Base-by-base conservation (phyloP, 1,140 invertebrate genomes). In the Gonioctena quinquepunctata region DNA sequence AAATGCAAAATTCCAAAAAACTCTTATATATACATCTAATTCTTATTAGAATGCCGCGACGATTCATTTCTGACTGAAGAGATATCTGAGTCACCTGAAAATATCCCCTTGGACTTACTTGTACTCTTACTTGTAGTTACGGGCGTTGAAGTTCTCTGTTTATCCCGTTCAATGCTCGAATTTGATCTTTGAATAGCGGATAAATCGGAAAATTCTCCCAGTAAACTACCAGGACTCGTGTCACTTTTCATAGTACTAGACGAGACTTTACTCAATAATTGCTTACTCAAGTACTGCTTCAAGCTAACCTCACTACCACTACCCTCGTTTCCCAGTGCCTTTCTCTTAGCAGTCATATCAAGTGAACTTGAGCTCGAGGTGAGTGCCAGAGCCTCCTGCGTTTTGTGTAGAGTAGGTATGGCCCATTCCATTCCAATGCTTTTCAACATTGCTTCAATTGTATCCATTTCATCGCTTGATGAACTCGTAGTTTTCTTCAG, bases 381-480 rank as follows among this genome's bases (percentile, higher is more conserved):
- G 6, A 89, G 83, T 11, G 88, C 89, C 66, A 88, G 84, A 1
- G 88, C 85, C 75, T 90, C 87, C 23, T 88, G 86, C 6, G 89
- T 91, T 81, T 90, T 91, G 68, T 88, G 89, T 26, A 91, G 80
- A 1, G 88, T 90, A 1, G 88, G 85, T 1, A 89, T 86, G 3
- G 89, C 89, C 90, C 90, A 91, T 2, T 85, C 86, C 79, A 89
- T 86, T 8, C 87, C 89, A 21, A 89, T 83, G 74, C 85, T 88
- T 76, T 85, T 86, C 28, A 89, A 85, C 50, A 86, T 88, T 5
- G 63, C 77, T 73, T 86, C 86, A 71, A 84, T 84, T 65, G 86
- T 85, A 77, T 90, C 88, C 59, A 89, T 82, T 66, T 88, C 86
- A 50, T 78, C 80, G 26, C 80, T 75, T 64, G 83, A 82, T 23